phyloP scores from a whole-genome alignment of 2,888 invertebrate species.

The Acleris laterana region DNA sequence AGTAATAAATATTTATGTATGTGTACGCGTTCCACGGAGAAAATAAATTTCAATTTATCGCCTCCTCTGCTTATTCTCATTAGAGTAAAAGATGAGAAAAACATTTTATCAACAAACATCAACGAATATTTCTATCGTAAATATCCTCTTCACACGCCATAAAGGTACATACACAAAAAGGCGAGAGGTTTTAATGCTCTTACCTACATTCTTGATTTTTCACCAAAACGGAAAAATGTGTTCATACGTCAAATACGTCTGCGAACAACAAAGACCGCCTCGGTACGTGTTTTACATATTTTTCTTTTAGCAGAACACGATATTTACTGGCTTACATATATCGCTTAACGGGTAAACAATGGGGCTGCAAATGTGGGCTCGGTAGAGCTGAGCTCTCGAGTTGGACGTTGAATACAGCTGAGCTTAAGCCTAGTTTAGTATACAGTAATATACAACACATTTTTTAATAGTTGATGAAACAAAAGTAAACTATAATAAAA shows the following conservation, averaged over 20 bases:
- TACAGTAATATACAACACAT: too few species aligned
- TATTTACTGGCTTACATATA: conserved; percentile 67
- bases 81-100: conserved; percentile 66
- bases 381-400: conserved; percentile 55
- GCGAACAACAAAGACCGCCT: conserved; percentile 70
- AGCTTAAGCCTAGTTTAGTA: too few species aligned
- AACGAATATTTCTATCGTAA: conserved; percentile 61
- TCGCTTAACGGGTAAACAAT: conserved; percentile 72
- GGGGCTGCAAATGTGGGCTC: conserved; percentile 65
- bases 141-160: conserved; percentile 55
- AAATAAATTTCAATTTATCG: conserved; percentile 76
- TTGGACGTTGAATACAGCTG: conserved; percentile 27
- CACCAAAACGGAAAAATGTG: conserved; percentile 72
- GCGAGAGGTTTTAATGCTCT: conserved; percentile 68
- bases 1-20: conserved; percentile 70
- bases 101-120: conserved; percentile 66
- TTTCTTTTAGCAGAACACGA: conserved; percentile 69
- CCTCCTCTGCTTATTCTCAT: conserved; percentile 68
- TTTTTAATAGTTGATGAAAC: too few species aligned
- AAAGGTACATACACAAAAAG: conserved; percentile 61
- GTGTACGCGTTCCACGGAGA: conserved; percentile 58
- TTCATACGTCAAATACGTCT: conserved; percentile 77
- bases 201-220: conserved; percentile 63
- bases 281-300: conserved; percentile 74
- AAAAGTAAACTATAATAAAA: too few species aligned